phyloP scores from a whole-genome alignment of 92 coral and sea anemone species.

The Porites divaricata region DNA sequence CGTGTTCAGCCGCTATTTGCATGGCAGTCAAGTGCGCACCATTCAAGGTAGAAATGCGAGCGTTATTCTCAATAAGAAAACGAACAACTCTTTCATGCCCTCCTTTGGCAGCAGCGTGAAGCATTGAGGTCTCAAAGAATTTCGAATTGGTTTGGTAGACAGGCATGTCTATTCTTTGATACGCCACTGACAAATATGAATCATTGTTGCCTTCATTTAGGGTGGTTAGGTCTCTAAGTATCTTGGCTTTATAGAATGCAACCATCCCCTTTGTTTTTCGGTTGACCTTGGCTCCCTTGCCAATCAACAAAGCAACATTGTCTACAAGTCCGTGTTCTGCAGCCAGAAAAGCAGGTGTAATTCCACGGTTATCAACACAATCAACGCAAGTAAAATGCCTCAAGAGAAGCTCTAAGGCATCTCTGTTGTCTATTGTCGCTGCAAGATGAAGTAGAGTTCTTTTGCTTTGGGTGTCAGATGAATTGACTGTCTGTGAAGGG shows the following conservation, averaged over 20 bases:
- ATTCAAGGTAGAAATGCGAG: slow-evolving; percentile 3
- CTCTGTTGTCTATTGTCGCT: slow-evolving; percentile 30
- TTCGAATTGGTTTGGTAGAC: slow-evolving; percentile 32
- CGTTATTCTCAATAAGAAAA: slow-evolving; percentile 7
- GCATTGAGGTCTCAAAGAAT: slow-evolving; percentile 40
- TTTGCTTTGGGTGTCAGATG: slow-evolving; percentile 18
- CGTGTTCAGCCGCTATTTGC: background rate
- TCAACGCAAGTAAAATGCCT: slow-evolving; percentile 11
- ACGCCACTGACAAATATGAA: too few relatives aligned
- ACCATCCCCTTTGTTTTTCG: slow-evolving; percentile 21
- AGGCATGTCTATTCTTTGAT: slow-evolving; percentile 6
- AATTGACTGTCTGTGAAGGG: slow-evolving; percentile 33
- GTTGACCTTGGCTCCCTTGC: slow-evolving; percentile 57
- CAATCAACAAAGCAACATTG: slow-evolving; percentile 45
- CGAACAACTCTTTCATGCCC: slow-evolving; percentile 52
- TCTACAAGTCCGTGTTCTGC: slow-evolving; percentile 13
- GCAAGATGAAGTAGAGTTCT: slow-evolving; percentile 63
- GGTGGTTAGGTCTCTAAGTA: background rate
- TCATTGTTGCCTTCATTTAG: background rate
- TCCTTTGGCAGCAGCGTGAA: slow-evolving; percentile 53
- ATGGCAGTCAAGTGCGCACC: slow-evolving; percentile 32
- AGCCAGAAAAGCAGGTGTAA: too few relatives aligned
- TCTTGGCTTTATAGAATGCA: background rate
- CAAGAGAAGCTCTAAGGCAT: slow-evolving; percentile 31
- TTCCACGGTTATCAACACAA: too few relatives aligned